Evolutionary conservation across 2,797 vertebrate species (phyloP), one percentile per base, ranked within the genome.

Genomic region (Danio albolineatus): DNA sequence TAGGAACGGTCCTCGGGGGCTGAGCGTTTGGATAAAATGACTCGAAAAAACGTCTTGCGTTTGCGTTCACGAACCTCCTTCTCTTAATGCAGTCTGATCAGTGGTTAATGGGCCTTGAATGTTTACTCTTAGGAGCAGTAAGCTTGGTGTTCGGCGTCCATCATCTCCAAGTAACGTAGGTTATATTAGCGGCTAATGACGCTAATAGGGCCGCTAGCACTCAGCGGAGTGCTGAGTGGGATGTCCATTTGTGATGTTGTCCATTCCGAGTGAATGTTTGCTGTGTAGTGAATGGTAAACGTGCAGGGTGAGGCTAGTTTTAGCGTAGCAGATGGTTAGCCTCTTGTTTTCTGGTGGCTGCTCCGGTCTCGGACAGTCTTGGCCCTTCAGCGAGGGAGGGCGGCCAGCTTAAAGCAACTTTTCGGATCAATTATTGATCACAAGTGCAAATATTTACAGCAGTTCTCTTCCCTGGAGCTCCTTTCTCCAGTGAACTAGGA

Each of bases 81-180:
- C 64, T 74, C 49, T 76, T 89, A 87, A 86, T 88, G 86, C 70
- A 73, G 66, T 83, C 71, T 76, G 83, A 88, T 84, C 79, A 74
- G 76, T 44, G 82, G 82, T 79, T 89, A 89, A 89, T 87, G 86
- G 79, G 73, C 83, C 69, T 77, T 76, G 59, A 84, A 80, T 82
- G 83, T 89, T 86, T 86, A 67, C 80, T 77, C 82, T 83, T 73
- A 14, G 44, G 77, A 66, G 41, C 78, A 51, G 51, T 43, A 53
- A 70, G 75, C 28, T 51, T 70, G 14, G 4, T 77, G 49, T 72
- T 39, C 51, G 49, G 43, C n/a, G 13, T 48, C 73, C 69, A 60
- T 44, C 73, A 56, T 76, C 17, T 60, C n/a, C 17, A 49, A 51
- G 19, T 78, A 77, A 82, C 78, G 80, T 49, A 66, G 8, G 43